Base-by-base conservation (phyloP, 2,888 invertebrate genomes). In the Cylloceria caligata region DNA sequence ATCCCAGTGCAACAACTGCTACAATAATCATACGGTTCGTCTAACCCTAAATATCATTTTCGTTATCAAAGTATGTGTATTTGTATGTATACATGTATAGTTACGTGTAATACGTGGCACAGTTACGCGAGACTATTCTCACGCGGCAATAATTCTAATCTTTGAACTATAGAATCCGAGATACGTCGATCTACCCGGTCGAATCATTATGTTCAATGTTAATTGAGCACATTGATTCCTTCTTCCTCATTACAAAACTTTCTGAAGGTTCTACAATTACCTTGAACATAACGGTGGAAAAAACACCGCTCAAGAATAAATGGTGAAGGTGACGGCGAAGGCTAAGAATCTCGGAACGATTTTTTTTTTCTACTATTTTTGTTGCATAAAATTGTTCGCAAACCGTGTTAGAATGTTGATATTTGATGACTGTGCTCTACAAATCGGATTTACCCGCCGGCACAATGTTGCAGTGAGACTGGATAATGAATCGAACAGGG, bases 21-120 rank as follows among this genome's bases (percentile, higher is more conserved):
- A 69, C 24, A 65, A 67, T 74, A 78, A 82, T 78, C 52, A 34
- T 65, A 13, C 64, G 74, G 78, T 55, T 78, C 78, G 36, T 60
- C 27, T 45, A 72, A 81, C 52, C 16, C 36, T 45, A 21, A 21
- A 52, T 64, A 68, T 69, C 67, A 47, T 75, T 34, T 16, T 4
- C 45, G 30, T 75, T 19, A 57, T 45, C 24, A 34, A 27, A 42
- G 16, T 6, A 11, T 39, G 65, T 36, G 7, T 6, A 21, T 45
- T 13, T 16, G 60, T 49, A 19, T 47, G 16, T 47, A 47, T 16
- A 64, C 16, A 27, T 64, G 11, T 11, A 21, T n/a, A 21, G 13
- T 45, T 24, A 52, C 27, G 3, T 5, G 11, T 6, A 30, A 19
- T 47, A 30, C 39, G 11, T 57, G 0, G 2, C 16, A 21, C 9